Percentiles rank a stretch among this genome's conserved stretches.
Conservation (phyloP, 2,797 vertebrate genomes). For the Chelidonichthys spinosus region DNA sequence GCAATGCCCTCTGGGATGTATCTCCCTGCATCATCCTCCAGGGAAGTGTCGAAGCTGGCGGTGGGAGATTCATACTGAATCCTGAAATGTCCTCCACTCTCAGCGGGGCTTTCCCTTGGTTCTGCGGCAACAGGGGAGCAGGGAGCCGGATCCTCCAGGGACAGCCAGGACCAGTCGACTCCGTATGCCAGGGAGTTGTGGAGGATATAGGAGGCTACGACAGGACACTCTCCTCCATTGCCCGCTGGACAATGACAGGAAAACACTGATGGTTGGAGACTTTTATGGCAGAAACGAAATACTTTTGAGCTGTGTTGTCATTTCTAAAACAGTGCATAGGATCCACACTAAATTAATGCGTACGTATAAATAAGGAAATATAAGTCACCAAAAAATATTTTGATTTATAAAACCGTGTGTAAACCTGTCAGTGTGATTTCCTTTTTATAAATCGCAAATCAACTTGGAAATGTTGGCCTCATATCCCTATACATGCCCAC, state of each 20-base stretch:
- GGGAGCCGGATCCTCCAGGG: constrained; percentile 62
- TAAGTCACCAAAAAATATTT: accelerated
- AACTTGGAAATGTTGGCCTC: not conserved
- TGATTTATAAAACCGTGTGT: not conserved
- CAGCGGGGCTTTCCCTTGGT: constrained; percentile 59
- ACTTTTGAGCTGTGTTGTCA: not conserved
- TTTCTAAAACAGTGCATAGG: not conserved
- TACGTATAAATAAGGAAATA: not conserved
- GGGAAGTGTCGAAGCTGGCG: constrained; percentile 83
- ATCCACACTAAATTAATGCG: not conserved
- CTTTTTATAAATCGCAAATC: not conserved
- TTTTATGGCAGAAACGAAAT: not conserved
- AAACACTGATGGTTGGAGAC: not conserved
- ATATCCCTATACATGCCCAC: accelerated
- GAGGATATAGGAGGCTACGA: constrained; percentile 87
- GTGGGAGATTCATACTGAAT: constrained; percentile 88
- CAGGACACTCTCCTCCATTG: constrained; percentile 74
- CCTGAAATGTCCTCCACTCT: constrained; percentile 80
- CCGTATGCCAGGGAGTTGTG: constrained; percentile 95
- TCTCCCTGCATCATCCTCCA: constrained; percentile 83
- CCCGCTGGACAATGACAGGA: constrained; percentile 73
- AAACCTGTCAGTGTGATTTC: not conserved
- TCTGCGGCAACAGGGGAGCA: constrained; percentile 59
- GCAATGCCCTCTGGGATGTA: constrained; percentile 59
- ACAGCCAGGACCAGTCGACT: constrained; percentile 92